Base-by-base conservation (phyloP, 2,888 invertebrate genomes). In the Sceliomorpha sp. region DNA sequence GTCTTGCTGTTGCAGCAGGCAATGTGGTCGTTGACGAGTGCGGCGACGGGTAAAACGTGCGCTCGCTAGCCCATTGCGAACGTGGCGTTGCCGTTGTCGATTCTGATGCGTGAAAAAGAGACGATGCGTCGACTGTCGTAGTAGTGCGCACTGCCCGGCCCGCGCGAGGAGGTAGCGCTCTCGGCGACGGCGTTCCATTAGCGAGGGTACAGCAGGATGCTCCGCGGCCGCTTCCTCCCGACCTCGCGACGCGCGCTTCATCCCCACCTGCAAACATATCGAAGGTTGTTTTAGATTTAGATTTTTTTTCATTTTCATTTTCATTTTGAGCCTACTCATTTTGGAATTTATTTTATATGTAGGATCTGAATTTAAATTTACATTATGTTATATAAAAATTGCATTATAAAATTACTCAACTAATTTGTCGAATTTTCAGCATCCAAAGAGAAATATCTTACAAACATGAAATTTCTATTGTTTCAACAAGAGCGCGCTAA, bases 191-290 rank as follows among this genome's bases (percentile, higher is more conserved):
- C 78, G 84, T 86, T 87, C 87, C 87, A 87, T 87, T 82, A 86
- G 87, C 86, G 83, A 84, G 79, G 81, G 80, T 79, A 78, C 75
- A 78, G 75, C 80, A 81, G 74, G 78, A 80, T 81, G 81, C 87
- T 84, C 86, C 86, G 82, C 86, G 87, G 83, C 86, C 84, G 86
- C 87, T 88, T 87, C 86, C 88, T 86, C 85, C 87, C 84, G 84
- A 81, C 85, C 87, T 86, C 83, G 87, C 85, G 82, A 85, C 83
- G 79, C 86, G 85, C 83, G 85, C 86, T 88, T 88, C 88, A 88
- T 88, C 88, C 87, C 88, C 88, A 86, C 88, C 88, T 88, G 80
- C 10, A 82, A 85, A 26, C 14, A 62, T 5, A 34, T 48, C 27
- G 20, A 42, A 5, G 13, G 7, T 8, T 37, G 32, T 10, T 9